phyloP scores from a whole-genome alignment of 2,797 vertebrate species.

The Helarctos malayanus region DNA sequence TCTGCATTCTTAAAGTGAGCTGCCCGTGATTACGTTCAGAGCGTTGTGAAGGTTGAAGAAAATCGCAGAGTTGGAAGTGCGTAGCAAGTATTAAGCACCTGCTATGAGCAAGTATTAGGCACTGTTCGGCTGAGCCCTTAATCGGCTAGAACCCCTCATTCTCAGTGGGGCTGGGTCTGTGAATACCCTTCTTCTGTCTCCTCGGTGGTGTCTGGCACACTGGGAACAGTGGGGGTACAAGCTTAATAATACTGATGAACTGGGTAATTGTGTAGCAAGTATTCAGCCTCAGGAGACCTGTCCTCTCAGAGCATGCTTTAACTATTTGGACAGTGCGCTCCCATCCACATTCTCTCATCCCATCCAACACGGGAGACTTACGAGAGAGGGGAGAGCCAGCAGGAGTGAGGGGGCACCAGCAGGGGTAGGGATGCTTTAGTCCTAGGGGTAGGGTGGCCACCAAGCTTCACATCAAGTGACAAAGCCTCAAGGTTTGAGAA shows the following conservation, averaged over 20 bases:
- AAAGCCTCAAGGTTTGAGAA: slow-evolving; percentile 25
- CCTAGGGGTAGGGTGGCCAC: background rate
- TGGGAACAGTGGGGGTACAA: background rate
- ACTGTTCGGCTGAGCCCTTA: no score
- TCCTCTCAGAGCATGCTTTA: background rate
- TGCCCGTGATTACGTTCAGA: no score
- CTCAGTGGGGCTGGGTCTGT: background rate
- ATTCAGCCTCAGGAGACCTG: background rate
- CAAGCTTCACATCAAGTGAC: background rate
- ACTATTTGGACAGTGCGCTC: background rate
- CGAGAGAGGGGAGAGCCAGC: background rate
- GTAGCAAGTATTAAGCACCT: no score
- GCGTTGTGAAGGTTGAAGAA: no score
- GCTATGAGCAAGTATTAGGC: no score
- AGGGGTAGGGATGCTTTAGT: background rate
- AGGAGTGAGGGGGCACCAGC: background rate
- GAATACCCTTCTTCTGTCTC: background rate
- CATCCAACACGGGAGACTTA: background rate
- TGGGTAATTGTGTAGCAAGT: background rate
- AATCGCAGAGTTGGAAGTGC: no score
- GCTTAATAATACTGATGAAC: background rate
- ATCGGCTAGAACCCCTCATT: no score
- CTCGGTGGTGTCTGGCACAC: background rate
- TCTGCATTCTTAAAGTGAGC: no score
- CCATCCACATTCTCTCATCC: background rate